Evolutionary conservation across 2,797 vertebrate genomes (phyloP).

Genomic region (Momotus momota): DNA sequence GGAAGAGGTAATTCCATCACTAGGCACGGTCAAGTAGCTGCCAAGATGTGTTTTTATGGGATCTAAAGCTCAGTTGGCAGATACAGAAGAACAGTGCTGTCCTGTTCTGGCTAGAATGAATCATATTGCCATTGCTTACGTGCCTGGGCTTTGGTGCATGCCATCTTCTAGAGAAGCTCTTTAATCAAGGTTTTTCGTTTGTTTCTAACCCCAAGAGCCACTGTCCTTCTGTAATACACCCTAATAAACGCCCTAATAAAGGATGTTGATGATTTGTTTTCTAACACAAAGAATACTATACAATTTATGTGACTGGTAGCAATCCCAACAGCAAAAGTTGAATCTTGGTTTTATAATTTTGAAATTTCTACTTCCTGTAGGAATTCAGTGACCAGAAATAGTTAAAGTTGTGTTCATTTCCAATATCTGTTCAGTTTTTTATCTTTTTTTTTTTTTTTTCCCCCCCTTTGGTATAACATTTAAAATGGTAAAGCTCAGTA

Average conservation of each 20-base stretch:
- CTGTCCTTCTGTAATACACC: neutral
- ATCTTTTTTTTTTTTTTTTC: neutral
- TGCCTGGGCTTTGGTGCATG: neutral
- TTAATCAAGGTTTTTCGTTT: neutral
- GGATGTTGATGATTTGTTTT: neutral
- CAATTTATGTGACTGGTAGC: neutral
- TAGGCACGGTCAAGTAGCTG: neutral
- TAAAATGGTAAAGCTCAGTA: neutral
- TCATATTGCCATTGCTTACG: neutral
- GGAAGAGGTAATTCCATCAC: neutral
- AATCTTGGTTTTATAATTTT: neutral
- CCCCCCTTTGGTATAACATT: neutral
- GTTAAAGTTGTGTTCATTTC: neutral
- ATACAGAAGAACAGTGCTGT: neutral
- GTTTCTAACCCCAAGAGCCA: neutral
- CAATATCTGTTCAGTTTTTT: neutral
- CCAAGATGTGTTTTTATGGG: neutral
- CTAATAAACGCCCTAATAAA: no score
- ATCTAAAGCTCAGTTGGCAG: neutral
- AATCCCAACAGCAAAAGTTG: neutral
- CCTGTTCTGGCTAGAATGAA: neutral
- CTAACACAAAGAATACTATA: neutral
- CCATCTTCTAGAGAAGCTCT: neutral
- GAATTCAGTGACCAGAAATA: neutral
- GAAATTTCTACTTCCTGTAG: neutral